A percentile compares a stretch with the other conserved stretches of the same genome.
Conservation (phyloP, 1,140 invertebrate genomes). For the Zaprionus nigranus region DNA sequence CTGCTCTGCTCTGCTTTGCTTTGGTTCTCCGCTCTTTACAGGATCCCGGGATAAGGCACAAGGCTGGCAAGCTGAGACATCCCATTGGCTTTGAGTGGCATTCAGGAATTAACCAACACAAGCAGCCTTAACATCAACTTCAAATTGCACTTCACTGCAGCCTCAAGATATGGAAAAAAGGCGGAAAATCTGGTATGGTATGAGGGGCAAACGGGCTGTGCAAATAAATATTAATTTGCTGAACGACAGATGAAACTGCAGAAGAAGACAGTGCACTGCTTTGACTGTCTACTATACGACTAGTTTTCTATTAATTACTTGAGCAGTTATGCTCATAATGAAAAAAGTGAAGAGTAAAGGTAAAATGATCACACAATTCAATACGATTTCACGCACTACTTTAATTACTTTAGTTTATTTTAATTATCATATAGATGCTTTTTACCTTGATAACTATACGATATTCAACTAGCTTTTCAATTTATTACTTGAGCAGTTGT, state of each 20-base stretch:
- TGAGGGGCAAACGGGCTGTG: neutral
- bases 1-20: neutral
- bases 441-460: too few species aligned
- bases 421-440: too few species aligned
- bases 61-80: constrained; percentile 22
- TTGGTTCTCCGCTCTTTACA: neutral
- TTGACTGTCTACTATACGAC: neutral
- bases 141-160: constrained; percentile 31
- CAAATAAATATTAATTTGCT: neutral
- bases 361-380: too few species aligned
- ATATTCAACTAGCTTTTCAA: too few species aligned
- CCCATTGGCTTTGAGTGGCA: constrained; percentile 42
- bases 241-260: neutral
- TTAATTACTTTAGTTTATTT: too few species aligned
- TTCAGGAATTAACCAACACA: constrained; percentile 40
- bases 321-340: too few species aligned
- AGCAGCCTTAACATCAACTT: constrained; percentile 37
- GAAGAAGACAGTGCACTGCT: neutral
- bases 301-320: too few species aligned
- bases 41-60: constrained; percentile 16
- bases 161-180: constrained; percentile 10
- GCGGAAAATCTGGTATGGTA: neutral
- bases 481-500: too few species aligned
- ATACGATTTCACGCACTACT: too few species aligned
- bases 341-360: too few species aligned